Evolutionary conservation across 2,113 vertebrate genomes (phyloP), one percentile per base, ranked within the genome.

Genomic region (Tichodroma muraria): DNA sequence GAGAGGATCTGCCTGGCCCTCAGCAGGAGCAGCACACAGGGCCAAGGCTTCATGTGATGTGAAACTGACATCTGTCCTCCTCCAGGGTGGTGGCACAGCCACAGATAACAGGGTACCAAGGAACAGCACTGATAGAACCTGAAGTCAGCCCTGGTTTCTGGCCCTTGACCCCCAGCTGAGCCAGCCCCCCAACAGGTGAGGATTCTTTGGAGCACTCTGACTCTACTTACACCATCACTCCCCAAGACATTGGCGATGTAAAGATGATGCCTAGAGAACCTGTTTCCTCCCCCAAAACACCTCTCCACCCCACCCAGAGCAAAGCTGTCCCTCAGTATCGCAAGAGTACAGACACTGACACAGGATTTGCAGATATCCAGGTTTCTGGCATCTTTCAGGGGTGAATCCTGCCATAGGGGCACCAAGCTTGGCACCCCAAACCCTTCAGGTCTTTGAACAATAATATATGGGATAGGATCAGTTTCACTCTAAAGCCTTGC

Each of bases 221-320:
- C 17, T 56, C 22, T 49, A 2, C 28, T 37, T 28, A 63, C 28
- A 42, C 47, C 47, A 64, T 38, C 49, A 4, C 18, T 53, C 56
- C 19, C 15, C 4, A 3, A 25, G 47, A 35, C 11, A 50, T 4
- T 2, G 2, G 35, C 3, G 0, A 35, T 28, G n/a, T 6, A n/a
- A n/a, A n/a, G n/a, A n/a, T n/a, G n/a, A n/a, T n/a, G n/a, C n/a
- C n/a, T n/a, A 37, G 56, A 69, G 37, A 82, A 28, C 27, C 57
- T 38, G 15, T 35, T 81, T 56, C 40, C 23, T 54, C 37, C 35
- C 7, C 15, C 13, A 20, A 40, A 96, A 73, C 11, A 40, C 9
- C 15, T 37, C 49, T 63, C 37, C 28, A 42, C 13, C 28, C 28
- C 1, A 1, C 13, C 33, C 1, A 1, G n/a, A 84, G 42, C 40